phyloP scores from a whole-genome alignment of 2,113 vertebrate species.

The Oncorhynchus masou region DNA sequence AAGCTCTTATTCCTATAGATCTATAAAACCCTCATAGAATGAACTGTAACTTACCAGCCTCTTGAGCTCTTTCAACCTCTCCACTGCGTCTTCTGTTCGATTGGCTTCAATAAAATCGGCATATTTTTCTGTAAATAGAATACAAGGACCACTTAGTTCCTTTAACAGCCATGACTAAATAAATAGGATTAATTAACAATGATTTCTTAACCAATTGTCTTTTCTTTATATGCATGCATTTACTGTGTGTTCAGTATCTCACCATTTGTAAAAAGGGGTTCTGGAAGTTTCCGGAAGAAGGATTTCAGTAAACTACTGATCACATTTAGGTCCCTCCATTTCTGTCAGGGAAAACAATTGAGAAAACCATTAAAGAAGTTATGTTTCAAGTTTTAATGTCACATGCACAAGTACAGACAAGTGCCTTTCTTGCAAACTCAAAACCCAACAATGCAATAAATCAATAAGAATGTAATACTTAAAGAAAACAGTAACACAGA shows the following conservation, averaged over 20 bases:
- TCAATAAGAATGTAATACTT: too few relatives aligned
- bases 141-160: background rate
- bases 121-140: slow-evolving; percentile 84
- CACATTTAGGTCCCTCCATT: slow-evolving; percentile 98
- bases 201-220: too few relatives aligned
- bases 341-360: slow-evolving; percentile 70
- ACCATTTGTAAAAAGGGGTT: slow-evolving; percentile 98
- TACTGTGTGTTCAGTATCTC: slow-evolving; percentile 41
- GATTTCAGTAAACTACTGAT: slow-evolving; percentile 98
- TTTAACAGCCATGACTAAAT: too few relatives aligned
- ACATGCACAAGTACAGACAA: too few relatives aligned
- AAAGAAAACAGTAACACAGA: too few relatives aligned
- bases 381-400: too few relatives aligned
- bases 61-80: slow-evolving; percentile 91
- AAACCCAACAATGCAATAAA: too few relatives aligned
- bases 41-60: slow-evolving; percentile 82
- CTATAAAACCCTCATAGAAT: background rate
- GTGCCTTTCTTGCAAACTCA: too few relatives aligned
- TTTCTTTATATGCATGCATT: background rate
- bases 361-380: background rate
- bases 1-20: background rate
- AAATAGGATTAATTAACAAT: background rate
- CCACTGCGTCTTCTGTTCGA: slow-evolving; percentile 89
- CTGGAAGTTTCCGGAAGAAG: slow-evolving; percentile 97
- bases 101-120: slow-evolving; percentile 96